Evolutionary conservation across 2,888 invertebrate genomes (phyloP).

Genomic region (Cephus pulcher): DNA sequence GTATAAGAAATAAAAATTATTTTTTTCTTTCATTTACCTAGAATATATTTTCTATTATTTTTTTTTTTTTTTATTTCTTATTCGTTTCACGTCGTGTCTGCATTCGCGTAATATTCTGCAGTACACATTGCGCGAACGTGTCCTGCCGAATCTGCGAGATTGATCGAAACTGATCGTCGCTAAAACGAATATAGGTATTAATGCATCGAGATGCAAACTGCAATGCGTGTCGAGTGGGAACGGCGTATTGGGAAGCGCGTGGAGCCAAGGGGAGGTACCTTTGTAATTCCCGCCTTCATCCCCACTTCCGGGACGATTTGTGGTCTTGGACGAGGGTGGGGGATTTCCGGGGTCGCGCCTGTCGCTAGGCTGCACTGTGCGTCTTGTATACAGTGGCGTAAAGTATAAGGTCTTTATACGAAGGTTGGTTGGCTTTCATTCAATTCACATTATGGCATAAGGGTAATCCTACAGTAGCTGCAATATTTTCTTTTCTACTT

Average conservation of each 20-base stretch:
- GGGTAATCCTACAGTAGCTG: background rate
- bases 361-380: constrained; percentile 34
- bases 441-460: background rate
- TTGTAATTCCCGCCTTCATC: constrained; percentile 47
- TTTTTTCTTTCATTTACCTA: background rate
- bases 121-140: constrained; percentile 2
- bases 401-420: background rate
- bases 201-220: constrained; percentile 10
- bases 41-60: background rate
- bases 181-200: constrained; percentile 5
- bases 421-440: background rate
- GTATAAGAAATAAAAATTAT: background rate
- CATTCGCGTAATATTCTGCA: background rate
- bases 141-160: background rate
- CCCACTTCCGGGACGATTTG: constrained; percentile 43
- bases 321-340: constrained; percentile 28
- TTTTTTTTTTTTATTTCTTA: background rate
- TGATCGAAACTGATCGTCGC: constrained; percentile 2
- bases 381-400: background rate
- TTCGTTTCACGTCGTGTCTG: background rate
- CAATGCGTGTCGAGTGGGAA: constrained; percentile 15
- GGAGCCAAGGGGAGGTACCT: constrained; percentile 38
- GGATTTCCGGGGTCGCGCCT: constrained; percentile 47
- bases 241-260: constrained; percentile 24
- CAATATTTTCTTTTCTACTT: background rate